Conservation (phyloP, 2,113 vertebrate species). For the Bungarus multicinctus region DNA sequence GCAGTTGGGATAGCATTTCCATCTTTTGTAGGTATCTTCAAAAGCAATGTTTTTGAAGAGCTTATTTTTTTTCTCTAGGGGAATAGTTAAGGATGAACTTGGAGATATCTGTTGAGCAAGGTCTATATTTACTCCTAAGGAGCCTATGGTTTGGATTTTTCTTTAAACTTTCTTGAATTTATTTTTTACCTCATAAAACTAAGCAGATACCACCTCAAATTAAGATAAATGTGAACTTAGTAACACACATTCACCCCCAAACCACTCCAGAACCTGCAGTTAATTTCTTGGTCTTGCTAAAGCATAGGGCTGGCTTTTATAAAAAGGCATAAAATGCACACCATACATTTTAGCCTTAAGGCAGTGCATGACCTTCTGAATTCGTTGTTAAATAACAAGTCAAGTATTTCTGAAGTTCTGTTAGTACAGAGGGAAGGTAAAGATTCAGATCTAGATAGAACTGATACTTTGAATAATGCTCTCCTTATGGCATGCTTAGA, state of each 20-base stretch:
- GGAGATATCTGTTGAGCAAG: too few relatives aligned
- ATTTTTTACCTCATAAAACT: neutral
- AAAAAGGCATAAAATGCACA: neutral
- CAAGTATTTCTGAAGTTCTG: neutral
- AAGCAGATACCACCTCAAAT: neutral
- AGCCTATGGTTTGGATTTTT: neutral
- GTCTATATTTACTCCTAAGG: neutral
- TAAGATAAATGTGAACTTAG: neutral
- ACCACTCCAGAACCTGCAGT: neutral
- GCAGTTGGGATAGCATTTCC: neutral
- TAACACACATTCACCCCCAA: neutral
- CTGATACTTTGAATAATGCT: neutral
- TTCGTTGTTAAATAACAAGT: neutral
- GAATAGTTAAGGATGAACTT: neutral
- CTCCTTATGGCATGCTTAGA: neutral
- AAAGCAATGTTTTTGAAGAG: neutral
- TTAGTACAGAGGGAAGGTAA: neutral
- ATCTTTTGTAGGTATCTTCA: neutral
- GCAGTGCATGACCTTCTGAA: neutral
- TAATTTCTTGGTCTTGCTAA: neutral
- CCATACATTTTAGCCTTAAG: neutral
- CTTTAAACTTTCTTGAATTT: neutral
- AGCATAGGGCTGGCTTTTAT: neutral
- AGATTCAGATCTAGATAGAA: neutral
- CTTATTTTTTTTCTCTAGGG: neutral